Evolutionary conservation across 1,140 invertebrate species (phyloP).

Genomic region (Phthorimaea operculella): DNA sequence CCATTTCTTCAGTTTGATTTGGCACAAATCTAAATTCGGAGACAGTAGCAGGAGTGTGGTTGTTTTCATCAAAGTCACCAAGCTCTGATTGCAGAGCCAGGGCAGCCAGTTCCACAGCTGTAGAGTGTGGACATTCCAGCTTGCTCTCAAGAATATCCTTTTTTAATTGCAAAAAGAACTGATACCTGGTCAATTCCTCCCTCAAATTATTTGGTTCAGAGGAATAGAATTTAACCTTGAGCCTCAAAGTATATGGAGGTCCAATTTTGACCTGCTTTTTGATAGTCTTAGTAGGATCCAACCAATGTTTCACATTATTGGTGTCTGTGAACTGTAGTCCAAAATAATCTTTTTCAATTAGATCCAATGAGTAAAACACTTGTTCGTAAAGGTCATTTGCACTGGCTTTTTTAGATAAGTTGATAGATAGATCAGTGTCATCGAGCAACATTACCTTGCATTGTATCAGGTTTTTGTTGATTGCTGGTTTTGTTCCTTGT

Average conservation of each 20-base stretch:
- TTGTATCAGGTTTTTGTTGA: constrained; percentile 85
- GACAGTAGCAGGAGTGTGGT: constrained; percentile 94
- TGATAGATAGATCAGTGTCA: constrained; percentile 89
- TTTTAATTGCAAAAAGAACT: constrained; percentile 97
- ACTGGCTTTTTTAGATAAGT: constrained; percentile 93
- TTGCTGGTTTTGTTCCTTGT: constrained; percentile 71
- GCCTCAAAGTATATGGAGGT: constrained; percentile 92
- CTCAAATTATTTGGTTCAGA: constrained; percentile 95
- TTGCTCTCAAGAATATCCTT: constrained; percentile 91
- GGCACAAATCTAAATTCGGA: constrained; percentile 98
- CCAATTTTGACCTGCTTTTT: constrained; percentile 99
- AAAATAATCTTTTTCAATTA: constrained; percentile 99
- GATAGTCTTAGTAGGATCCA: constrained; percentile 97
- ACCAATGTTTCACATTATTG: constrained; percentile 96
- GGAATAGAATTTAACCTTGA: constrained; percentile 99
- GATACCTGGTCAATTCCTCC: constrained; percentile 95
- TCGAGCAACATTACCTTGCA: constrained; percentile 91
- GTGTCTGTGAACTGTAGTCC: constrained; percentile 97
- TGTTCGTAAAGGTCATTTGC: constrained; percentile 95
- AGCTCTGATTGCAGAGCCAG: constrained; percentile 96
- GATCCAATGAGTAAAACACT: constrained; percentile 96
- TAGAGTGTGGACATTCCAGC: constrained; percentile 85
- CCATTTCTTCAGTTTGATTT: constrained; percentile 93
- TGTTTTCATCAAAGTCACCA: constrained; percentile 93
- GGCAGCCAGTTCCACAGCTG: constrained; percentile 89